Conservation (phyloP, 1,140 invertebrate species). For the Brachionus rotundiformis region DNA sequence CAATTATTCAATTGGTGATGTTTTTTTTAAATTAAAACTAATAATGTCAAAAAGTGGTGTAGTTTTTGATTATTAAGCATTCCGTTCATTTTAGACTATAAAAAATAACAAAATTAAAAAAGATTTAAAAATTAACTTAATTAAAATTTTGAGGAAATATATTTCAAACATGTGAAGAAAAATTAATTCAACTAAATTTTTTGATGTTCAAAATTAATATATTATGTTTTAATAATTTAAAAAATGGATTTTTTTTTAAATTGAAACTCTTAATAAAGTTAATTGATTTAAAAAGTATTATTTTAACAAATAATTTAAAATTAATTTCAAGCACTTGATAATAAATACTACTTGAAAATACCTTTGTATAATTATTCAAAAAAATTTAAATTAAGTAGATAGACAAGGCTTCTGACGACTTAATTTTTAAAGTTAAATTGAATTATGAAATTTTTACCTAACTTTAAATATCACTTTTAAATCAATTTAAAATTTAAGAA, state of each 20-base stretch:
- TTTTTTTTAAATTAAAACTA: too few species aligned
- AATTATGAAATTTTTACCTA: background rate
- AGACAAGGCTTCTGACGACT: background rate
- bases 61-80: too few species aligned
- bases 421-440: background rate
- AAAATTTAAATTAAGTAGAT: background rate
- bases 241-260: too few species aligned
- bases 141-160: too few species aligned
- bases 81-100: too few species aligned
- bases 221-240: too few species aligned
- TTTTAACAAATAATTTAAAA: constrained; percentile 2
- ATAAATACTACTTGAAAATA: background rate
- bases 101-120: too few species aligned
- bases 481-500: background rate
- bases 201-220: background rate
- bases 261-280: background rate
- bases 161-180: too few species aligned
- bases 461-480: background rate
- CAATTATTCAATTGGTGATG: too few species aligned
- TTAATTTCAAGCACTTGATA: background rate
- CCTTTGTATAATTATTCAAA: background rate
- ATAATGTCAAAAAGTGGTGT: too few species aligned
- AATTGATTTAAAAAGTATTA: background rate
- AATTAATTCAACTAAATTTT: too few species aligned
- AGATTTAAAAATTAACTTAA: too few species aligned